phyloP scores from a whole-genome alignment of 2,797 vertebrate genomes.

The Eulemur coronatus region DNA sequence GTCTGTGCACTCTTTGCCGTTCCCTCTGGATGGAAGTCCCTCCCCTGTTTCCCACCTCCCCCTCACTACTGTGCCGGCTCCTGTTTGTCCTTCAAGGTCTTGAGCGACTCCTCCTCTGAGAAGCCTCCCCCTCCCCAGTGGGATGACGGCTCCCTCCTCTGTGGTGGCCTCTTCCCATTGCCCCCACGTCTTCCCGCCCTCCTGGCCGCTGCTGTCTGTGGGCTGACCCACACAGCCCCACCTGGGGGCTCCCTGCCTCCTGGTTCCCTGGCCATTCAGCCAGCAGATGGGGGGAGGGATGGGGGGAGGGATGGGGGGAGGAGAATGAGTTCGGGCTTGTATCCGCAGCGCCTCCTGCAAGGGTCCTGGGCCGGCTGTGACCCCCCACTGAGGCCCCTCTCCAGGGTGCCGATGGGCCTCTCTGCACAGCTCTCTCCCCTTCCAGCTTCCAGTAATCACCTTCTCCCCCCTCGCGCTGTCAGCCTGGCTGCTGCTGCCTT shows the following conservation, averaged over 20 bases:
- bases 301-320: accelerated
- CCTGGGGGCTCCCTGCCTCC: neutral
- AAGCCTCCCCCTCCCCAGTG: neutral
- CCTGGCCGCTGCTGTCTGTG: accelerated
- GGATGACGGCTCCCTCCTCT: accelerated
- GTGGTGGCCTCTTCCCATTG: accelerated
- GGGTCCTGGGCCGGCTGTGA: accelerated
- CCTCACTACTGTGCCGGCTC: accelerated
- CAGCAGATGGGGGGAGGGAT: neutral
- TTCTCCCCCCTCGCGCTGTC: too few species aligned
- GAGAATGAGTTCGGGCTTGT: accelerated
- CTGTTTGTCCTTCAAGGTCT: neutral
- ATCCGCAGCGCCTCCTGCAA: neutral
- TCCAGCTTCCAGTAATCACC: neutral
- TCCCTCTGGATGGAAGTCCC: too few species aligned
- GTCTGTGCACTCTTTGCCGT: accelerated
- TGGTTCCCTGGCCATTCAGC: neutral
- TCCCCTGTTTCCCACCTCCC: neutral
- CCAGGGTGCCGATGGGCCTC: accelerated
- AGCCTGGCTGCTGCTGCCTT: accelerated
- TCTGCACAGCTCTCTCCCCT: accelerated
- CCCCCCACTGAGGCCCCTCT: neutral
- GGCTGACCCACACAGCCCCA: accelerated
- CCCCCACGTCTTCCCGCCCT: accelerated
- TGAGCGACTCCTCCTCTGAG: accelerated